Evolutionary conservation across 2,888 invertebrate genomes (phyloP).

Genomic region (Fissipunctia ypsillon): DNA sequence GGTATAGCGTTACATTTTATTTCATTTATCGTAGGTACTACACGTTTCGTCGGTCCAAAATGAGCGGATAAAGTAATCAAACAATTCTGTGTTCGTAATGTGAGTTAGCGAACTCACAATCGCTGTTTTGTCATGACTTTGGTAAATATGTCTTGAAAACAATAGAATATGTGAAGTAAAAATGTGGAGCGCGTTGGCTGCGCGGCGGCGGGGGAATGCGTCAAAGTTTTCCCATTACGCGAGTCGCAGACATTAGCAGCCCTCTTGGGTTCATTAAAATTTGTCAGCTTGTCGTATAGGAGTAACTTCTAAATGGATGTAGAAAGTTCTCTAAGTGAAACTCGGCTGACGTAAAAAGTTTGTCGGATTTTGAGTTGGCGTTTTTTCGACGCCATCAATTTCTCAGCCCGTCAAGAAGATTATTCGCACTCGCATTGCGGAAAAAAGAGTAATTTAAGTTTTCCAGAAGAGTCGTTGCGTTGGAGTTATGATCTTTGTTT

Average conservation of each 20-base stretch:
- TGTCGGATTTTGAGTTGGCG: conserved; percentile 83
- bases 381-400: conserved; percentile 89
- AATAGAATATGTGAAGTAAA: conserved; percentile 78
- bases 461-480: conserved; percentile 86
- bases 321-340: conserved; percentile 90
- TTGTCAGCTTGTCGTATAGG: conserved; percentile 89
- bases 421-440: conserved; percentile 90
- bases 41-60: conserved; percentile 49
- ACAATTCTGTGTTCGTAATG: conserved; percentile 74
- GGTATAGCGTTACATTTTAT: conserved; percentile 78
- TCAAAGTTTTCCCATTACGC: conserved; percentile 89
- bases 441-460: conserved; percentile 91
- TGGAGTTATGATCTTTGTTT: conserved; percentile 89
- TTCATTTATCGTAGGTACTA: conserved; percentile 55
- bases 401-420: conserved; percentile 90
- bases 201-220: conserved; percentile 66
- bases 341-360: conserved; percentile 90
- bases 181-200: conserved; percentile 67
- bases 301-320: conserved; percentile 89
- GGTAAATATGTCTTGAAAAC: conserved; percentile 80
- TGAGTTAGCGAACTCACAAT: conserved; percentile 73
- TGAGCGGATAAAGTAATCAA: conserved; percentile 70
- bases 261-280: conserved; percentile 90
- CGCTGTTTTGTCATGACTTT: conserved; percentile 72
- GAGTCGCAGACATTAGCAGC: conserved; percentile 88